These are phyloP conservation scores for Podarcis siculus DNA, from an alignment of 2,797 vertebrate genomes.

Conservation along the genomic window DNA sequence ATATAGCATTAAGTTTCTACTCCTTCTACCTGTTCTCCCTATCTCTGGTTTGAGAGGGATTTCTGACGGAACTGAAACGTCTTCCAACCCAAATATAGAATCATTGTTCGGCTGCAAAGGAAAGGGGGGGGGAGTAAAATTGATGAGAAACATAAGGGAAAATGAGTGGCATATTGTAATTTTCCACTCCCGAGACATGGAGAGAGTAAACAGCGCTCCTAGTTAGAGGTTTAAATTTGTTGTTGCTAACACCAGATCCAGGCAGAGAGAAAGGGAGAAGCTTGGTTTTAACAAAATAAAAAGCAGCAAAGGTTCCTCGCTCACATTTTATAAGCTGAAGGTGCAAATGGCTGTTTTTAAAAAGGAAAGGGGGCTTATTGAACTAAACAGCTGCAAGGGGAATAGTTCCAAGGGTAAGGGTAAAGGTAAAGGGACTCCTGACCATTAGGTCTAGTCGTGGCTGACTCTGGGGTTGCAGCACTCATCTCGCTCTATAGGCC, in stretches of 20 bases:
- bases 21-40: not conserved
- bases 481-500: no score
- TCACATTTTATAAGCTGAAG: not conserved
- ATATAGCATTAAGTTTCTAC: not conserved
- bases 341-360: no score
- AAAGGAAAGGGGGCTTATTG: not conserved
- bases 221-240: not conserved
- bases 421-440: no score
- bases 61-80: not conserved
- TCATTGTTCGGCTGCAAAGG: not conserved
- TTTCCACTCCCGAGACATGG: not conserved
- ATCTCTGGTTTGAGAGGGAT: not conserved
- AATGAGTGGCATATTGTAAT: not conserved
- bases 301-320: no score
- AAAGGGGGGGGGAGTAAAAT: not conserved
- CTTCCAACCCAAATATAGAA: constrained; percentile 19
- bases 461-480: no score
- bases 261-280: no score
- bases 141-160: not conserved
- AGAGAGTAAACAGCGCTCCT: not conserved
- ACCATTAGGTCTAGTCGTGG: no score
- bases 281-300: not conserved
- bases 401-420: not conserved
- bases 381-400: not conserved
- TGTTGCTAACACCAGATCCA: not conserved